Conservation (phyloP, 2,113 vertebrate species). For the Urocitellus parryii region DNA sequence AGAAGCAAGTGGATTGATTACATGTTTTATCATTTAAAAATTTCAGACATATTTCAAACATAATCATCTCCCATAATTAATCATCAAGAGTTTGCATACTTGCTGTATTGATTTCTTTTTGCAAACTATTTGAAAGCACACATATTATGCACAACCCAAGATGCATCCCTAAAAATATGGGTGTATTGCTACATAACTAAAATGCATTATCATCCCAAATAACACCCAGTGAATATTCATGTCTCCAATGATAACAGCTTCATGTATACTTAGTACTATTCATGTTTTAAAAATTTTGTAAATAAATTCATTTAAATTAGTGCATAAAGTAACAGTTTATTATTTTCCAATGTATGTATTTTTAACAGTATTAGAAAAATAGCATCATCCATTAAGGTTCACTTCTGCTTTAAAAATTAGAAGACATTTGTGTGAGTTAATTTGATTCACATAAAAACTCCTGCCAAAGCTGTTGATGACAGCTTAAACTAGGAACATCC, state of each 20-base stretch:
- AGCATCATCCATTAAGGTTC: neutral
- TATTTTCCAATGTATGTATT: neutral
- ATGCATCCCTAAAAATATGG: neutral
- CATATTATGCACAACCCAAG: neutral
- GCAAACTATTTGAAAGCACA: neutral
- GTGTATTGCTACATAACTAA: neutral
- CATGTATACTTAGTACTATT: neutral
- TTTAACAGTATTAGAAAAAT: neutral
- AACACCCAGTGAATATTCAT: neutral
- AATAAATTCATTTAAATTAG: neutral
- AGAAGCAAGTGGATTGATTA: neutral
- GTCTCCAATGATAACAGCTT: neutral
- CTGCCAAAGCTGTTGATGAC: neutral
- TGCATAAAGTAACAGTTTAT: neutral
- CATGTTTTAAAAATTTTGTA: neutral
- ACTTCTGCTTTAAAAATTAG: neutral
- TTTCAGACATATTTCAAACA: neutral
- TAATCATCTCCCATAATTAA: neutral
- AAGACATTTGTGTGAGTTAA: conserved; percentile 10
- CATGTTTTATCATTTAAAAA: conserved; percentile 26
- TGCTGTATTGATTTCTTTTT: neutral
- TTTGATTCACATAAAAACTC: neutral
- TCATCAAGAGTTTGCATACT: neutral
- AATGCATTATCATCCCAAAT: neutral
- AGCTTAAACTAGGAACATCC: conserved; percentile 18